Base-by-base conservation (phyloP, 2,797 vertebrate genomes). In the Euthynnus affinis region DNA sequence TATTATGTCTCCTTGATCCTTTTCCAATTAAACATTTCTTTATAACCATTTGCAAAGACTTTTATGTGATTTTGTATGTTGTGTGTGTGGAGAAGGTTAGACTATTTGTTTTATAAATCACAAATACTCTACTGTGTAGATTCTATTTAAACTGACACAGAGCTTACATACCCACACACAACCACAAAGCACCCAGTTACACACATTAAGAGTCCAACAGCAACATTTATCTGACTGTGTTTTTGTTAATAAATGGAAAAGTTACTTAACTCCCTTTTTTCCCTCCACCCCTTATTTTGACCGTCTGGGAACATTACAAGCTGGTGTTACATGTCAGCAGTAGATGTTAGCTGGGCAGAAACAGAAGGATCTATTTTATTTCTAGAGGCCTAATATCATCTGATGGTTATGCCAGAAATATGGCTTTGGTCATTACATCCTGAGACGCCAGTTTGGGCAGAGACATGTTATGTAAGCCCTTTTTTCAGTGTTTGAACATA, bases 261-360 rank as follows among this genome's bases (percentile, higher is more conserved):
- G 68, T 86, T 73, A 78, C n/a, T n/a, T 63, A 46, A 87, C 49
- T 68, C 15, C 5, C 14, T 14, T 55, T 37, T 74, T 9, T 4
- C 18, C 40, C 37, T n/a, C n/a, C 27, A 15, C 52, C 71, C 55
- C 29, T 60, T 5, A n/a, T 56, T 86, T 75, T 65, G 61, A 84
- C 58, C 10, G 0, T 62, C 55, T 85, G 80, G 78, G 85, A 88
- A 90, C 76, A 85, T 89, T 58, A 76, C 86, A 79, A 44, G 64
- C 59, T 63, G 64, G 83, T 88, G 92, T 68, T 79, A 91, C 82
- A 93, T 90, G 69, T 87, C 86, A 73, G 72, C 65, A 74, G 81
- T 25, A 85, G 83, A 86, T 76, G 87, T 55, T 65, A 90, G 59
- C 70, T 74, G 55, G 66, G 81, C 78, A 77, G 20, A 51, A 76